Evolutionary conservation across 2,113 vertebrate genomes (phyloP).

Genomic region (Calidris pygmaea): DNA sequence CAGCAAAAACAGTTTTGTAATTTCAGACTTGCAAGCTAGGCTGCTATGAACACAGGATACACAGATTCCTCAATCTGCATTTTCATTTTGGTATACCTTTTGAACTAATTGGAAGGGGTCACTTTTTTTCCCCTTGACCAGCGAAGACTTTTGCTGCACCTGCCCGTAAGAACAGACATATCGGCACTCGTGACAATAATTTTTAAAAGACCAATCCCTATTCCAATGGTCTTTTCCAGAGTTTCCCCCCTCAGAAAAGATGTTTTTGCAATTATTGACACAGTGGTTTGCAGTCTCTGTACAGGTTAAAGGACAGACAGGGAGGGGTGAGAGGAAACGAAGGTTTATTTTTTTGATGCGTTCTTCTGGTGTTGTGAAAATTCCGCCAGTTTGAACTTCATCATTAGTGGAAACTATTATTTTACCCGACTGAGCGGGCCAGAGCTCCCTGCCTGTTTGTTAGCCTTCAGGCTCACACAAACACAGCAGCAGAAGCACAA

Average conservation of each 20-base stretch:
- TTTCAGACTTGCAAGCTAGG: neutral
- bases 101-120: neutral
- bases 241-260: neutral
- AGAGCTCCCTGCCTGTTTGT: constrained; percentile 59
- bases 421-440: neutral
- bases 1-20: neutral
- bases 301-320: constrained; percentile 29
- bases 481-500: constrained; percentile 48
- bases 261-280: neutral
- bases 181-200: neutral
- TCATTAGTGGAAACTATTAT: constrained; percentile 54
- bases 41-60: neutral
- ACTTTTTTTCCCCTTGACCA: rapidly evolving
- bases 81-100: neutral
- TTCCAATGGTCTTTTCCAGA: neutral
- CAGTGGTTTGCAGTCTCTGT: neutral
- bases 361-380: constrained; percentile 10
- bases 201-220: neutral
- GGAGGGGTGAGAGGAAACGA: constrained; percentile 15
- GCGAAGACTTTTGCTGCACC: neutral
- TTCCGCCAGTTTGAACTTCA: neutral
- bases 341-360: constrained; percentile 30
- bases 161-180: neutral
- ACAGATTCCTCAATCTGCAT: neutral
- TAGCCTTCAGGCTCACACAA: constrained; percentile 62